Evolutionary conservation across 2,113 vertebrate genomes (phyloP).

Genomic region (Lota lota): DNA sequence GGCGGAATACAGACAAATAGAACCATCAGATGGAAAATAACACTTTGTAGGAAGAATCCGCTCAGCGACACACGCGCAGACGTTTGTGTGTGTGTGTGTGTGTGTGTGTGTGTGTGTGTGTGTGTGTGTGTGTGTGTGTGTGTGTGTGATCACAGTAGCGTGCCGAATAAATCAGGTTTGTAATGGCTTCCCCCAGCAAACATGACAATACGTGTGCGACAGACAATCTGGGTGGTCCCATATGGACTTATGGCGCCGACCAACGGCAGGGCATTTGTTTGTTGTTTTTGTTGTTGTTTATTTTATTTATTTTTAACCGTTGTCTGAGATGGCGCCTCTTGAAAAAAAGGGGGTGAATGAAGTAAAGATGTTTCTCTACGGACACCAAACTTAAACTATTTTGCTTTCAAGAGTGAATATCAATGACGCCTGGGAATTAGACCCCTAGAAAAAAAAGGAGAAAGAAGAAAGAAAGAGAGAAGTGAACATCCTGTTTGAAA

Average conservation of each 20-base stretch:
- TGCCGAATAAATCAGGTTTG: slow-evolving; percentile 51
- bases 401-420: slow-evolving; percentile 64
- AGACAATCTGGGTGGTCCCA: slow-evolving; percentile 18
- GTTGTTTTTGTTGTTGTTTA: too few species aligned
- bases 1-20: slow-evolving; percentile 47
- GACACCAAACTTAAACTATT: slow-evolving; percentile 59
- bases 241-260: slow-evolving; percentile 10
- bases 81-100: not conserved
- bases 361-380: slow-evolving; percentile 47
- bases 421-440: slow-evolving; percentile 63
- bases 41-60: slow-evolving; percentile 46
- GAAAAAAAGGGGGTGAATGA: slow-evolving; percentile 40
- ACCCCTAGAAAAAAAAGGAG: not conserved
- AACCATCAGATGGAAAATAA: slow-evolving; percentile 58
- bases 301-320: not conserved
- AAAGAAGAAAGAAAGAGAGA: slow-evolving; percentile 11
- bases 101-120: too few species aligned
- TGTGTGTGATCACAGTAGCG: slow-evolving; percentile 39
- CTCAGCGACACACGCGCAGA: slow-evolving; percentile 53
- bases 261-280: slow-evolving; percentile 20
- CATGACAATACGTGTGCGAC: slow-evolving; percentile 44
- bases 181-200: slow-evolving; percentile 47
- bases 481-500: slow-evolving; percentile 63
- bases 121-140: too few species aligned
- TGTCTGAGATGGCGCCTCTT: slow-evolving; percentile 24